phyloP scores from a whole-genome alignment of 2,113 vertebrate genomes.

The Alces alces region DNA sequence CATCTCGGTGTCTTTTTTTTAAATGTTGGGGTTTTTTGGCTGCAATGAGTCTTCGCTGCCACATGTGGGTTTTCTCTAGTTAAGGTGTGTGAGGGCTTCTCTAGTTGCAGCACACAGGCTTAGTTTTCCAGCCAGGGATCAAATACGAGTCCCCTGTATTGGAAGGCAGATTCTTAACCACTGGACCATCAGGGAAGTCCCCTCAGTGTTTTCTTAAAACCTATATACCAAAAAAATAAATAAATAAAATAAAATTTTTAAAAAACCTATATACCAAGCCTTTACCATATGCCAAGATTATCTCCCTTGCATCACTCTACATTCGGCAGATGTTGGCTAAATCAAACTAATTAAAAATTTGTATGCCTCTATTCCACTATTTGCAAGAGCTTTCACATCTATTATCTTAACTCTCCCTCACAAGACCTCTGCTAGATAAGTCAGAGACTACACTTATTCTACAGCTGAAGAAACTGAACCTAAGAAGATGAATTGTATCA shows the following conservation, averaged over 20 bases:
- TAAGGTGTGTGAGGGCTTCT: background rate
- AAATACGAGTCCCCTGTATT: background rate
- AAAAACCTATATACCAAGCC: background rate
- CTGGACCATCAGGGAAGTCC: background rate
- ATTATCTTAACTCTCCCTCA: background rate
- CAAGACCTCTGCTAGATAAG: background rate
- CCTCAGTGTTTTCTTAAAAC: background rate
- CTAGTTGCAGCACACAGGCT: background rate
- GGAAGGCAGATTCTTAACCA: background rate
- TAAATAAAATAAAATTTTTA: too few species aligned
- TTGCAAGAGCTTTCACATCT: background rate
- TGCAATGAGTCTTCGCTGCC: background rate
- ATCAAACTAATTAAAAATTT: background rate
- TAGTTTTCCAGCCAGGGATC: background rate
- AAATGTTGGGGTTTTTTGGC: background rate
- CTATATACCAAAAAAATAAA: too few species aligned
- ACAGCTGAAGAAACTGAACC: background rate
- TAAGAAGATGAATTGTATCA: background rate
- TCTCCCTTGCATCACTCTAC: background rate
- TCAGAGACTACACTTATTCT: background rate
- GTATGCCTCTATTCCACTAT: background rate
- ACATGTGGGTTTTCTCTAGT: background rate
- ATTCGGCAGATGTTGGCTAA: constrained; percentile 6
- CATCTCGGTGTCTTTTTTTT: background rate
- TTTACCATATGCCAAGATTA: background rate